A percentile compares a stretch with the other conserved stretches of the same genome.
Conservation (phyloP, 2,113 vertebrate genomes). For the Oryzias celebensis region DNA sequence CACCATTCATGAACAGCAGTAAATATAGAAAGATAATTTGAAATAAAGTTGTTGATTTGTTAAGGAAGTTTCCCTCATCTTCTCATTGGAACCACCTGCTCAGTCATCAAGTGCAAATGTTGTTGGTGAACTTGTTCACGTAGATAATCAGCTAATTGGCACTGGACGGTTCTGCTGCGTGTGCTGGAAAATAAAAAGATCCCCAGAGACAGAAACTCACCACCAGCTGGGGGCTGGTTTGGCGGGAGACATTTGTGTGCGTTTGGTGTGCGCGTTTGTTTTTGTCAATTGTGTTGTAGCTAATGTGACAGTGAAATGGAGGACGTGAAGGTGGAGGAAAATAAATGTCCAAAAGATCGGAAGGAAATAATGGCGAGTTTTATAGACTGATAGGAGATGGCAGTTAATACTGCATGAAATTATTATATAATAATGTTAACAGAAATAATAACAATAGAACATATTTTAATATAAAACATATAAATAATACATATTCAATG, state of each 20-base stretch:
- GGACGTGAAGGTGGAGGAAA: slow-evolving; percentile 12
- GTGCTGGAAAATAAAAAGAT: slow-evolving; percentile 75
- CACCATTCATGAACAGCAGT: no score
- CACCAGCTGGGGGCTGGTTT: slow-evolving; percentile 42
- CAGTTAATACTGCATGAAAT: no score
- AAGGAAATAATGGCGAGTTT: no score
- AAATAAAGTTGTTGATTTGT: background rate
- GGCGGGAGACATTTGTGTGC: slow-evolving; percentile 1
- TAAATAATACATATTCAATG: no score
- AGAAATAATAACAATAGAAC: no score
- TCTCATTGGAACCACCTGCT: slow-evolving; percentile 14
- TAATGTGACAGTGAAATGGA: slow-evolving; percentile 18
- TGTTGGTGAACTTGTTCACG: slow-evolving; percentile 58
- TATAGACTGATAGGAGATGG: no score
- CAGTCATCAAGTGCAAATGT: slow-evolving; percentile 29
- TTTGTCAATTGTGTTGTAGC: slow-evolving; percentile 9
- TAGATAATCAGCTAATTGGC: slow-evolving; percentile 73
- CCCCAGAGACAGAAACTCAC: slow-evolving; percentile 60
- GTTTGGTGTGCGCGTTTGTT: slow-evolving; percentile 8
- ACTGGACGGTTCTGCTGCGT: slow-evolving; percentile 65
- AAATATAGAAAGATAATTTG: no score
- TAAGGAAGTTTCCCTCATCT: background rate
- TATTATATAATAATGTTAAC: no score
- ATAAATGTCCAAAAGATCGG: slow-evolving; percentile 22
- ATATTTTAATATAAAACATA: no score